Evolutionary conservation across 2,113 vertebrate species (phyloP), one percentile per base, ranked within the genome.

Genomic region (Falco punctatus): DNA sequence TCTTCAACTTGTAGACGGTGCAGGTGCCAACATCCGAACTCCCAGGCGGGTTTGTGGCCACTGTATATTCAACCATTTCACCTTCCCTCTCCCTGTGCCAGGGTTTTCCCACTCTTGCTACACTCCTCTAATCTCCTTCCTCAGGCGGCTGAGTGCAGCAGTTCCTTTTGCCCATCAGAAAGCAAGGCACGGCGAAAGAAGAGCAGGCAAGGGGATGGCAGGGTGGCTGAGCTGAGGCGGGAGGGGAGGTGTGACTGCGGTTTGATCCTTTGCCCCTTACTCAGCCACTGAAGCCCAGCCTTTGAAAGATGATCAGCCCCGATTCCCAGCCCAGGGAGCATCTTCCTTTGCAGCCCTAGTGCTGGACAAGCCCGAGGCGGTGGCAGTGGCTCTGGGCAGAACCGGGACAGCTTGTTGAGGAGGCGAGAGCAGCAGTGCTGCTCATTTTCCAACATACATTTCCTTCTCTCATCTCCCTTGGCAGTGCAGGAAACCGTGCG

Each of bases 181-280:
- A 46, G 26, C 3, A 1, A 75, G 49, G 26, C 28, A 26, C 0
- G 0, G 23, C 2, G 1, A 33, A 44, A 48, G 16, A 28, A 61
- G 48, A 77, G 2, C 55, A 24, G 77, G 10, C 26, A 6, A n/a
- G 33, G 73, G 27, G 49, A 23, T 55, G 64, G 26, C 24, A 23
- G 40, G 81, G 35, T 15, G 16, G 42, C 58, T 55, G 44, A 65
- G 67, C 51, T 59, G 85, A 55, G 33, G 18, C 20, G 13, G 46
- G 66, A 65, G 55, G 27, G 70, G 46, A 67, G 38, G 7, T 2
- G 1, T 23, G 65, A 6, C 2, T 4, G 71, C 4, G 1, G 19
- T 83, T 81, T 55, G 35, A 75, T 71, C 57, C 38, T 78, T 82
- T 85, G 48, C n/a, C 71, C 6, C 0, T 81, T 59, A 33, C 59